Evolutionary conservation across 2,888 invertebrate species (phyloP).

Genomic region (Diabrotica balteata): DNA sequence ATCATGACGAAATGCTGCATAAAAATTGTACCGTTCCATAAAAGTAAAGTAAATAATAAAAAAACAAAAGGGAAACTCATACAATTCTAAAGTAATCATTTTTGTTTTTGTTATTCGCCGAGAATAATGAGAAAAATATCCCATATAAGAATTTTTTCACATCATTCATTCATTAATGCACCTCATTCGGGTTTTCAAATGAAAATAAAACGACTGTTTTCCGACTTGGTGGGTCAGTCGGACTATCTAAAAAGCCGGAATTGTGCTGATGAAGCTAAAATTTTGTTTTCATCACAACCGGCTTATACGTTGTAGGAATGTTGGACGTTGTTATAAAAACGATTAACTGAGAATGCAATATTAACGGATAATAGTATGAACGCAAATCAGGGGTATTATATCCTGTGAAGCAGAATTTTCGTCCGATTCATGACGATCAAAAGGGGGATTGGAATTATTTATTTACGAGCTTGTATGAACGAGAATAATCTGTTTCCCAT

Average conservation of each 20-base stretch:
- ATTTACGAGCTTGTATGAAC: slow-evolving; percentile 25
- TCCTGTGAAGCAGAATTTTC: slow-evolving; percentile 30
- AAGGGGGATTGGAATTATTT: slow-evolving; percentile 28
- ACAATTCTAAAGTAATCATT: too few species aligned
- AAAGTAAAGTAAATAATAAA: too few species aligned
- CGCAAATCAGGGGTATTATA: slow-evolving; percentile 27
- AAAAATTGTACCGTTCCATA: too few species aligned
- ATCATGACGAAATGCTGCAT: too few species aligned
- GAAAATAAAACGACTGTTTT: background rate
- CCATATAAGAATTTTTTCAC: too few species aligned
- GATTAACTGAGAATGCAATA: slow-evolving; percentile 30
- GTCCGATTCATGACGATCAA: slow-evolving; percentile 29
- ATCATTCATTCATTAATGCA: too few species aligned
- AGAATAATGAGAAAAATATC: too few species aligned
- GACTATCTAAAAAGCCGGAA: too few species aligned
- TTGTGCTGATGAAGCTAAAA: too few species aligned
- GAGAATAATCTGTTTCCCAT: slow-evolving; percentile 15
- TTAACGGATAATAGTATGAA: slow-evolving; percentile 29
- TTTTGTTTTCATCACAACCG: slow-evolving; percentile 8
- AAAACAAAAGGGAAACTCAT: too few species aligned
- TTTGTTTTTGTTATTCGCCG: too few species aligned
- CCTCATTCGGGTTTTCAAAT: background rate
- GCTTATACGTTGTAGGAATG: slow-evolving; percentile 10
- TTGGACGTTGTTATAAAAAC: slow-evolving; percentile 27
- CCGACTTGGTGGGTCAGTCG: too few species aligned